Percentiles rank a stretch among this genome's conserved stretches.
These are phyloP conservation scores for Tursiops truncatus DNA, from an alignment of 2,113 vertebrate genomes.

Conservation along the genomic window DNA sequence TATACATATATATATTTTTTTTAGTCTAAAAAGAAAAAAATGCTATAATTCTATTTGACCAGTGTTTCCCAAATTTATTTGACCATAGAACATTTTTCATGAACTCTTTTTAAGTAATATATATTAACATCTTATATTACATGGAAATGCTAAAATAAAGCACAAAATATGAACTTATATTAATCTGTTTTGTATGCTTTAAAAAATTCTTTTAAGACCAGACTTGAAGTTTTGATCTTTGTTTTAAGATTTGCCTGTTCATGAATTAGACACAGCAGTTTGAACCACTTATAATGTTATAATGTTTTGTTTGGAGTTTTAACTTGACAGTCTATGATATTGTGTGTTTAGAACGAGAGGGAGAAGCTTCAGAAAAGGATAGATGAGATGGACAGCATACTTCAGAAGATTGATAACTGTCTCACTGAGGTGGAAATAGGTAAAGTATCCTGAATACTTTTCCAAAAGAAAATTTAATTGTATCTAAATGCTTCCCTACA, in stretches of 20 bases:
- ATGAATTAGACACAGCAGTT: background rate
- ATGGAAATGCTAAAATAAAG: constrained; percentile 39
- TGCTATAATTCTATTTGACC: background rate
- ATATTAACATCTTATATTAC: background rate
- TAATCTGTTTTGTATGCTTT: background rate
- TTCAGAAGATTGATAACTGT: constrained; percentile 80
- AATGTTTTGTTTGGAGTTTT: constrained; percentile 38
- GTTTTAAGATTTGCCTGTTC: constrained; percentile 12
- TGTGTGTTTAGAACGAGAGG: constrained; percentile 79
- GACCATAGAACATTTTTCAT: background rate
- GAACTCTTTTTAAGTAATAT: background rate
- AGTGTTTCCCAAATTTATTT: constrained; percentile 20
- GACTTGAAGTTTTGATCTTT: constrained; percentile 12
- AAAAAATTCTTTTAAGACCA: background rate
- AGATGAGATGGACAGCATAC: constrained; percentile 72
- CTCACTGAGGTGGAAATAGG: constrained; percentile 77
- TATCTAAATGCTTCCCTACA: constrained; percentile 2
- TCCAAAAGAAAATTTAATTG: constrained; percentile 34
- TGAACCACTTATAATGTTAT: constrained; percentile 25
- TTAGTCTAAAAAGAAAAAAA: background rate
- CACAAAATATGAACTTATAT: constrained; percentile 5
- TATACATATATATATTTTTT: background rate
- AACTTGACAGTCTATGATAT: constrained; percentile 40
- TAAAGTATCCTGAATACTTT: constrained; percentile 64
- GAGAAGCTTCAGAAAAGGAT: constrained; percentile 79